These are phyloP conservation scores for Phyllotreta striolata DNA, from an alignment of 2,888 invertebrate species.

Conservation along the genomic window DNA sequence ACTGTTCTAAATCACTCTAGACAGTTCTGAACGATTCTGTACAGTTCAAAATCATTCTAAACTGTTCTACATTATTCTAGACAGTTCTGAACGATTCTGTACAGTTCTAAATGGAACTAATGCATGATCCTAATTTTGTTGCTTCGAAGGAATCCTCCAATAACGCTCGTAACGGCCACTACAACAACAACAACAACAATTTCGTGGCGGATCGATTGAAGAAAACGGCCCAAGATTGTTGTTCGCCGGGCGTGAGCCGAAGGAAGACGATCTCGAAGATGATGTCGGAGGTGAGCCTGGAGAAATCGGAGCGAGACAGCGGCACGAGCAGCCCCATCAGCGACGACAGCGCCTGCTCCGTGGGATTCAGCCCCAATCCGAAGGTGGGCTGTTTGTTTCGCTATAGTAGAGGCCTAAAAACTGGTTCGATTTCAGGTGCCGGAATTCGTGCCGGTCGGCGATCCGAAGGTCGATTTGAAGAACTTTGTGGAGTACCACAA, in stretches of 20 bases:
- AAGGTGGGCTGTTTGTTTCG: constrained; percentile 10
- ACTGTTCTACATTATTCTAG: not conserved
- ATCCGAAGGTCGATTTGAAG: constrained; percentile 51
- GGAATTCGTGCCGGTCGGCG: constrained; percentile 47
- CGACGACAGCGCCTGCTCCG: constrained; percentile 5
- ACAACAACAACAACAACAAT: no score
- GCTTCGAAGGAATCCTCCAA: not conserved
- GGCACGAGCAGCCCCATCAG: constrained; percentile 51
- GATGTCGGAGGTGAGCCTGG: constrained; percentile 50
- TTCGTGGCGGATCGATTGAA: no score
- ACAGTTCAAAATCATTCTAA: no score
- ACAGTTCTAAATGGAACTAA: not conserved
- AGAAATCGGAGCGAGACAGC: constrained; percentile 50
- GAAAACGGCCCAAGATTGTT: constrained; percentile 8
- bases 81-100: not conserved
- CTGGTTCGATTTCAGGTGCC: constrained; percentile 25
- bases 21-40: no score
- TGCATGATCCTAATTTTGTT: constrained; percentile 9
- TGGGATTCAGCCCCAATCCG: not conserved
- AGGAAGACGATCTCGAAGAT: constrained; percentile 47
- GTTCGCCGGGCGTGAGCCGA: constrained; percentile 41
- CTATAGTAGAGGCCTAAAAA: not conserved
- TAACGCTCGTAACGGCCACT: no score
- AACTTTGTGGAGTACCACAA: constrained; percentile 50
- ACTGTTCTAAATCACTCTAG: no score